Percentiles rank a stretch among this genome's conserved stretches.
Evolutionary conservation across 2,113 vertebrate genomes (phyloP).

Genomic region (Rhinolophus sinicus): DNA sequence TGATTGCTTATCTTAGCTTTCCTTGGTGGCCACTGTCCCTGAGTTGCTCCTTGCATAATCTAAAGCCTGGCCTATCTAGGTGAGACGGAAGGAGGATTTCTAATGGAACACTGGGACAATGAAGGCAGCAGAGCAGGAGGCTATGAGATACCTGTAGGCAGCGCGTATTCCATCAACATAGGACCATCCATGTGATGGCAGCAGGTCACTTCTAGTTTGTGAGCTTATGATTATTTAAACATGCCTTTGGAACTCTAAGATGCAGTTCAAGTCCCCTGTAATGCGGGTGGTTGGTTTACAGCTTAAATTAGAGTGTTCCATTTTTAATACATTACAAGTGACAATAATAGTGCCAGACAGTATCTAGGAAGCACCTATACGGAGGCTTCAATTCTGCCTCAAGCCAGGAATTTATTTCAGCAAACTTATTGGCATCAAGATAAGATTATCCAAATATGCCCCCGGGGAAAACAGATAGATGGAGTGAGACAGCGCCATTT

Average conservation of each 20-base stretch:
- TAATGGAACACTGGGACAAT: neutral
- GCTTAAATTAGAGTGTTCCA: constrained; percentile 17
- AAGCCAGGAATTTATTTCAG: constrained; percentile 34
- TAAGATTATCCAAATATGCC: constrained; percentile 43
- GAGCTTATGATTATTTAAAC: neutral
- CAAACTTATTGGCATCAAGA: constrained; percentile 11
- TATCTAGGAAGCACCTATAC: accelerated
- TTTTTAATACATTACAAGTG: constrained; percentile 50
- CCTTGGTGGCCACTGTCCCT: neutral
- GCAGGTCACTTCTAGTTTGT: neutral
- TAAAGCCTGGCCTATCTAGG: neutral
- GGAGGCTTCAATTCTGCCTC: neutral
- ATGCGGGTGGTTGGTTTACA: constrained; percentile 31
- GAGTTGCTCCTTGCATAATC: neutral
- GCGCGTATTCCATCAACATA: neutral
- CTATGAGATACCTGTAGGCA: neutral
- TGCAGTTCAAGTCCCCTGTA: neutral
- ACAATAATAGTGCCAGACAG: neutral
- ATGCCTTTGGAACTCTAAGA: neutral
- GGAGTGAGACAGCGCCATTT: neutral
- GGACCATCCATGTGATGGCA: neutral
- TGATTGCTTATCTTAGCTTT: neutral
- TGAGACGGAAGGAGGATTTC: neutral
- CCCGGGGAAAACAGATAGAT: constrained; percentile 26
- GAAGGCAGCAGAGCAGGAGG: neutral